These are phyloP conservation scores for Lasius fuliginosus DNA, from an alignment of 2,888 invertebrate species.

Conservation along the genomic window DNA sequence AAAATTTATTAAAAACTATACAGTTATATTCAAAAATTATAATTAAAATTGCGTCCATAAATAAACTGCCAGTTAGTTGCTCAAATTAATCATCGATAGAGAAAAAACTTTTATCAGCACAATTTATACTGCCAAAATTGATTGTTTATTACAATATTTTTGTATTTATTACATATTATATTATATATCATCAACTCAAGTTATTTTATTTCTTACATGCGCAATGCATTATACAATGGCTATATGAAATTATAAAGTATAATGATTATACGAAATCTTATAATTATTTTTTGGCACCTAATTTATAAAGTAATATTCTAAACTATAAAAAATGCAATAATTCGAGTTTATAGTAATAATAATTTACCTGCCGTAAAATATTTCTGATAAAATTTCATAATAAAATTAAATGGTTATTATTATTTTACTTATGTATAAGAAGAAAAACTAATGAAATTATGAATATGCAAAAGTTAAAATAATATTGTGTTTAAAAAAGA, in stretches of 20 bases:
- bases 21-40: not conserved
- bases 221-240: not conserved
- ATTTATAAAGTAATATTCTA: not conserved
- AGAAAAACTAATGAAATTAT: not conserved
- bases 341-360: slow-evolving; percentile 3
- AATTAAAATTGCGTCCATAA: slow-evolving; percentile 6
- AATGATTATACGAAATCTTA: not conserved
- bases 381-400: not conserved
- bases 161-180: slow-evolving; percentile 3
- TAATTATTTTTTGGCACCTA: not conserved
- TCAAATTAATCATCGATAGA: not conserved
- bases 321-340: not conserved
- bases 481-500: not conserved
- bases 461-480: not conserved
- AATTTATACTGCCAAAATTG: not conserved
- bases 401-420: not conserved
- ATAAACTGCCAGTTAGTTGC: not conserved
- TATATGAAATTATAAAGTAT: not conserved
- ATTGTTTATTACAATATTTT: not conserved
- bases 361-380: not conserved
- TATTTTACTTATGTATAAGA: not conserved
- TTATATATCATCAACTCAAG: not conserved
- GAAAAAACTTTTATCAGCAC: not conserved
- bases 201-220: not conserved
- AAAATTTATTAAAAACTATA: not conserved